Base-by-base conservation (phyloP, 2,888 invertebrate genomes). In the Holacanthella duospinosa region DNA sequence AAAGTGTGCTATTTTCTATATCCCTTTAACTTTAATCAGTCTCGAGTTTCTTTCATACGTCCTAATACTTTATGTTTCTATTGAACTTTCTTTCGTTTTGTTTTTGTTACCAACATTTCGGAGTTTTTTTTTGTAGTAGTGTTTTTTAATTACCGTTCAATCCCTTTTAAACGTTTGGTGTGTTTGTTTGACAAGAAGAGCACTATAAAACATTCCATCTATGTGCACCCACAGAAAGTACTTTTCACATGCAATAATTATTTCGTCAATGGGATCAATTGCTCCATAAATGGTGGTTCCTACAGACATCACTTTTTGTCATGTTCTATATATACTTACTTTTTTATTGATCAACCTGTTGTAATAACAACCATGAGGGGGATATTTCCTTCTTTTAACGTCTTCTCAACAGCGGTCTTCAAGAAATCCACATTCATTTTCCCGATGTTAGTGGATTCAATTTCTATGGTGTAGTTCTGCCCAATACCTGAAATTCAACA, bases 241-340 rank as follows among this genome's bases (percentile, higher is more conserved):
- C 27, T 59, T 6, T 4, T 25, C 26, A 44, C 44, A 43, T n/a
- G 44, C 6, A 27, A 2, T 26, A 19, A 59, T 36, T 3, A 59
- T 59, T 4, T 43, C 43, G n/a, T 3, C 28, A 2, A 59, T 27
- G 6, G 59, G 48, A 43, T 59, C 59, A 27, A 59, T 59, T 4
- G 59, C 59, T 19, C 59, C 59, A 12, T 44, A 44, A 12, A 59
- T 48, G 9, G 59, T 59, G 3, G 59, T 59, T 6, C 59, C 59
- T 28, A 27, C 12, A 55, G n/a, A 55, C 36, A 48, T 4, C 19
- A 16, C n/a, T 48, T 4, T 21, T 16, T n/a, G 48, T n/a, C 4
- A 21, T 9, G 48, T 48, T 9, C 48, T 16, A 21, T 12, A n/a
- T n/a, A n/a, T n/a, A n/a, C n/a, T n/a, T n/a, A n/a, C n/a, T n/a